phyloP scores from a whole-genome alignment of 92 coral and sea anemone species.

The Heteractis magnifica region DNA sequence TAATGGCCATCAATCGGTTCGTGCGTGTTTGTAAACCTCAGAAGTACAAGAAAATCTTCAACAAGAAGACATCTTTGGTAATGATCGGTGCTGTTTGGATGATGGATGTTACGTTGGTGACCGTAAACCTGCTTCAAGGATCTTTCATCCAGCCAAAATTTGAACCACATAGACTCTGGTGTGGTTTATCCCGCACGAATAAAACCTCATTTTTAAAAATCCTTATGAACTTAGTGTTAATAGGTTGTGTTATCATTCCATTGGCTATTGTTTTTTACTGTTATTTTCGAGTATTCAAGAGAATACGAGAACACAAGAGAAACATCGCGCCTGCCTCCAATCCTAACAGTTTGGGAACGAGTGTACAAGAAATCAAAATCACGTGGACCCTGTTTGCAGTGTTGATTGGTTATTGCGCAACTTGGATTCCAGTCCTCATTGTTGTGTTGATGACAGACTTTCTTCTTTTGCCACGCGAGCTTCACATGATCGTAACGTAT shows the following conservation, averaged over 20 bases:
- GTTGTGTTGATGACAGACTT: neutral
- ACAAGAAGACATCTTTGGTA: neutral
- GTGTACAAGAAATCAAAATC: constrained; percentile 22
- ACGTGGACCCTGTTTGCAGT: constrained; percentile 36
- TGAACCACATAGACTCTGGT: neutral
- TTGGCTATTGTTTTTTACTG: neutral
- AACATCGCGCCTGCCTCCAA: neutral
- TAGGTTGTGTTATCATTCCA: neutral
- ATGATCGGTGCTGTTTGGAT: constrained; percentile 11
- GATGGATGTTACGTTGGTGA: neutral
- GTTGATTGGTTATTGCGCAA: constrained; percentile 17
- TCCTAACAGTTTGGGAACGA: neutral
- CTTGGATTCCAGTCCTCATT: constrained; percentile 15
- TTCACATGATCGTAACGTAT: constrained; percentile 2
- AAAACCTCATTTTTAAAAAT: neutral
- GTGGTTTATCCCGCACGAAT: neutral
- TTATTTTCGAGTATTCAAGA: constrained; percentile 23
- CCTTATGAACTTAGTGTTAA: neutral
- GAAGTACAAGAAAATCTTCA: constrained; percentile 22
- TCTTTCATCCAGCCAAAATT: neutral
- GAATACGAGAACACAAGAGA: constrained; percentile 36
- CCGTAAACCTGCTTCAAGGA: neutral
- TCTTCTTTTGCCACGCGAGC: neutral
- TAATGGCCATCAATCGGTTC: constrained; percentile 38
- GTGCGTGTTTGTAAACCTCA: constrained; percentile 28